These are phyloP conservation scores for Phymatocera aterrima DNA, from an alignment of 2,888 invertebrate genomes.

Conservation along the genomic window DNA sequence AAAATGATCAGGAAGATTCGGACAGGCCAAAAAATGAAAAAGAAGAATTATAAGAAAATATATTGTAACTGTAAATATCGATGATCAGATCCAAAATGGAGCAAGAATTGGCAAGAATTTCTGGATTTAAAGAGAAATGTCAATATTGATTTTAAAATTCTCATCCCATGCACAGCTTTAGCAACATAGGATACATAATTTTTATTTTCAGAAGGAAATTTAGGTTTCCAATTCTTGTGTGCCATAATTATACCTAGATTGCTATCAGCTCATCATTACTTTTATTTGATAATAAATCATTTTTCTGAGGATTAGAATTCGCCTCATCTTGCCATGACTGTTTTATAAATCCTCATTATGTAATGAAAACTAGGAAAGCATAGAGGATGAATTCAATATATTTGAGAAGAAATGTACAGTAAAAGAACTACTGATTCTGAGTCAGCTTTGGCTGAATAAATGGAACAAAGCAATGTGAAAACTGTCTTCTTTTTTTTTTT, in stretches of 20 bases:
- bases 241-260: constrained; percentile 48
- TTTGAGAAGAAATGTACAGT: background rate
- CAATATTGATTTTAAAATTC: background rate
- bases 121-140: background rate
- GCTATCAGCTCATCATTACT: constrained; percentile 30
- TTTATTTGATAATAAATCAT: constrained; percentile 48
- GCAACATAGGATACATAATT: background rate
- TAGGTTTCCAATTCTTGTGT: constrained; percentile 27
- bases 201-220: background rate
- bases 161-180: background rate
- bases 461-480: constrained; percentile 45
- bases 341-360: background rate
- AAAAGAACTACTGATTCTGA: background rate
- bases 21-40: constrained; percentile 54
- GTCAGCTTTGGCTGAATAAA: background rate
- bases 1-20: constrained; percentile 43
- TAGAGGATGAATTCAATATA: background rate
- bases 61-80: constrained; percentile 25
- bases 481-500: constrained; percentile 42
- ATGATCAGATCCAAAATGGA: too few species aligned
- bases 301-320: background rate
- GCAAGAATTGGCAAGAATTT: constrained; percentile 44
- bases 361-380: background rate
- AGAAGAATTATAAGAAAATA: constrained; percentile 54
- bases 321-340: background rate